Evolutionary conservation across 2,113 vertebrate genomes (phyloP).

Genomic region (Megaceryle maxima): DNA sequence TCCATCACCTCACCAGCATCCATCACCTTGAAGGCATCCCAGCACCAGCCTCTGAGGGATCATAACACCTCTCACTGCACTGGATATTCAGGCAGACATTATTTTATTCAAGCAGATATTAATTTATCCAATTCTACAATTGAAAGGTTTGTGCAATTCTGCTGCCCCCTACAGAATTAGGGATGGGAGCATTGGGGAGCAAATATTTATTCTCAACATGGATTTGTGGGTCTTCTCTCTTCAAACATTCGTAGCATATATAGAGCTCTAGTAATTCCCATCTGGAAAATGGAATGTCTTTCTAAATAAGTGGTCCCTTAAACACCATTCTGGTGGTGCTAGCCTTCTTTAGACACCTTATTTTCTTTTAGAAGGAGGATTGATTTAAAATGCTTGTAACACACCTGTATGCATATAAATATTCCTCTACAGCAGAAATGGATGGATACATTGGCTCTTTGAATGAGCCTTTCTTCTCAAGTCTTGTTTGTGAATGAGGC

Average conservation of each 20-base stretch:
- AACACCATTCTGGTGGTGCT: not conserved
- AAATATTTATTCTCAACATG: not conserved
- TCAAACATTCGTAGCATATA: fast-evolving
- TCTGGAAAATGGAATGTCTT: not conserved
- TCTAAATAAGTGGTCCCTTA: not conserved
- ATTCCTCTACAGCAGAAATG: not conserved
- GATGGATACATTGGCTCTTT: not conserved
- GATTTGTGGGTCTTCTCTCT: not conserved
- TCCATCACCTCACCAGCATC: not conserved
- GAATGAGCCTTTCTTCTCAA: not conserved
- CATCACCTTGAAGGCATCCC: not conserved
- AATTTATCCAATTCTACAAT: fast-evolving
- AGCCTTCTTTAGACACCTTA: not conserved
- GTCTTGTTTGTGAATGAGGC: not conserved
- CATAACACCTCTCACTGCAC: fast-evolving
- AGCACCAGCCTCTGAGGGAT: not conserved
- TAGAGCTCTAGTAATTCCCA: not conserved
- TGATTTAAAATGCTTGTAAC: not conserved
- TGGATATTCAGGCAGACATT: not conserved
- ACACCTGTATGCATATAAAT: not conserved
- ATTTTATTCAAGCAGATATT: not conserved
- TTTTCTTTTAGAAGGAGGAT: not conserved
- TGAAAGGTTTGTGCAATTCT: not conserved
- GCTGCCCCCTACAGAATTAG: conserved; percentile 8
- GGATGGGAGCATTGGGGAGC: not conserved